phyloP scores from a whole-genome alignment of 2,113 vertebrate genomes.

The Daboia siamensis region DNA sequence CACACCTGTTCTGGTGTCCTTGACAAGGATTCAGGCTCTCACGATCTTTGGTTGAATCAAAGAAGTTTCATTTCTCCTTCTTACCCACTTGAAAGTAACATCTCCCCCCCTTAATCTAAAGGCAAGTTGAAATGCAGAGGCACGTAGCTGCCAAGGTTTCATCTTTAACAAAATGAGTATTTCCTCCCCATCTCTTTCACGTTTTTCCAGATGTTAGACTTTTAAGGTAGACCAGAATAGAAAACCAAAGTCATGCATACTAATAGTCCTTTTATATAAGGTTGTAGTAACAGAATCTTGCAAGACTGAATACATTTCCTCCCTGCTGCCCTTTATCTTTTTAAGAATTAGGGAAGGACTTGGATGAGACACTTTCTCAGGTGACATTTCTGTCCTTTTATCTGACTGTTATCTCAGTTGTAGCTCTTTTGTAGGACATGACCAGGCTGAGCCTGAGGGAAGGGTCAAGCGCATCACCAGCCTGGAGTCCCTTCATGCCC shows the following conservation, averaged over 20 bases:
- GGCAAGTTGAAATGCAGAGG: too few species aligned
- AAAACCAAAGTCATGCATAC: neutral
- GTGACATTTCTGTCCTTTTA: neutral
- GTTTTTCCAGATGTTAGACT: neutral
- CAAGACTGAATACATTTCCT: neutral
- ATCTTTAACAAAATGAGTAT: neutral
- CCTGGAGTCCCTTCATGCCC: neutral
- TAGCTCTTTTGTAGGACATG: neutral
- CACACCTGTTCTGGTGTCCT: too few species aligned
- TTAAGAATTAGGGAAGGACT: neutral
- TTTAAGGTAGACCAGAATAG: neutral
- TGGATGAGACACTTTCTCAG: neutral
- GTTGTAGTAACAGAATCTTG: neutral
- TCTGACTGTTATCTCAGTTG: neutral
- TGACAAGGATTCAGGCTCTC: too few species aligned
- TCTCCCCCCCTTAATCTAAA: too few species aligned
- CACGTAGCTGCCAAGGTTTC: too few species aligned
- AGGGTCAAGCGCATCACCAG: neutral
- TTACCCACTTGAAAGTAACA: too few species aligned
- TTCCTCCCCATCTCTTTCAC: neutral
- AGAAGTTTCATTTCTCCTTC: too few species aligned
- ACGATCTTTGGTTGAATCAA: too few species aligned
- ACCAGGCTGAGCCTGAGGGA: neutral
- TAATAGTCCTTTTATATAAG: neutral
- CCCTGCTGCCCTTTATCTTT: neutral